phyloP scores from a whole-genome alignment of 53 echinoderm and acorn worm genomes.

The Stichopus horrens region DNA sequence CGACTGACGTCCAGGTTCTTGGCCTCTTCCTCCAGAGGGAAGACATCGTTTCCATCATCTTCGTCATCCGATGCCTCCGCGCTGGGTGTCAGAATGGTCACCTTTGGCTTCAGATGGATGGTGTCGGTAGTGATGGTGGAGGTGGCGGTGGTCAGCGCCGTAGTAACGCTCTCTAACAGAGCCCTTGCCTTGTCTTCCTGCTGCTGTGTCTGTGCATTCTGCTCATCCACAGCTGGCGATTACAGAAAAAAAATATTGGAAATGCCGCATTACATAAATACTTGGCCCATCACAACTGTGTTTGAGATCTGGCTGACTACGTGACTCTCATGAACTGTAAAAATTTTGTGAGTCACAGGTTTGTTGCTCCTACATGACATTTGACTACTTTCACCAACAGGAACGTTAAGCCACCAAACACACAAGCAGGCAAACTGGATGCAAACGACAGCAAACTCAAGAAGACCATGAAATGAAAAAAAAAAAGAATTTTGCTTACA shows the following conservation, averaged over 20 bases:
- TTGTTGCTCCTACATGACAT: too few species aligned
- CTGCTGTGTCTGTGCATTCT: slow-evolving; percentile 89
- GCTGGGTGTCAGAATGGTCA: slow-evolving; percentile 70
- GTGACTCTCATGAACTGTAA: not conserved
- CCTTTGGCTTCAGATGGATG: slow-evolving; percentile 50
- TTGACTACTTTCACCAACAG: too few species aligned
- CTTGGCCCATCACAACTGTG: too few species aligned
- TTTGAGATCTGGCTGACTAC: too few species aligned
- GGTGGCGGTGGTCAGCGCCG: slow-evolving; percentile 58
- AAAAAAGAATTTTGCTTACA: too few species aligned
- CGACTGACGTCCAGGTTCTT: slow-evolving; percentile 38
- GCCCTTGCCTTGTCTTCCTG: slow-evolving; percentile 82
- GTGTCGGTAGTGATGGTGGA: slow-evolving; percentile 62
- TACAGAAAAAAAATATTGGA: not conserved
- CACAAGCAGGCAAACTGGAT: too few species aligned
- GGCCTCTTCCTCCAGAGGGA: slow-evolving; percentile 50
- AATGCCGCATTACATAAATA: not conserved
- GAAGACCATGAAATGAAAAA: too few species aligned
- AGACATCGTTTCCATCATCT: slow-evolving; percentile 49
- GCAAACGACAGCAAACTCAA: too few species aligned
- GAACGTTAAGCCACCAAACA: too few species aligned
- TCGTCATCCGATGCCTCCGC: slow-evolving; percentile 57
- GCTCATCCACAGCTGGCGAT: slow-evolving; percentile 92
- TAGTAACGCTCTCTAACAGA: slow-evolving; percentile 54
- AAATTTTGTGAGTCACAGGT: not conserved